A percentile compares a stretch with the other conserved stretches of the same genome.
phyloP scores from a whole-genome alignment of 2,888 invertebrate genomes.

The Apomyelois bistriatella region DNA sequence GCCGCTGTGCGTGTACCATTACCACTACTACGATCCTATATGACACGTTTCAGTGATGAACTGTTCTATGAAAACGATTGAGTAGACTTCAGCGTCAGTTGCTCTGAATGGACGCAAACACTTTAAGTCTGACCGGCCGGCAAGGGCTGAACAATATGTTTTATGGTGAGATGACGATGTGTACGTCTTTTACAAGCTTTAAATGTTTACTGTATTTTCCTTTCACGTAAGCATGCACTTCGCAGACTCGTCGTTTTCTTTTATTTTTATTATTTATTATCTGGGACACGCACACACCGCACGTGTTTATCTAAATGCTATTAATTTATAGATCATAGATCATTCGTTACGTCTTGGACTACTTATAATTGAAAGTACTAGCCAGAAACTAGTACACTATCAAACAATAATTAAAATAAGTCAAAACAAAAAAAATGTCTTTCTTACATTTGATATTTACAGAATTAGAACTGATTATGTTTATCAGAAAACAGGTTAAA shows the following conservation, averaged over 20 bases:
- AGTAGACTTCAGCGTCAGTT: constrained; percentile 37
- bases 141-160: constrained; percentile 72
- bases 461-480: too few species aligned
- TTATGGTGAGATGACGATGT: constrained; percentile 73
- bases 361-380: neutral
- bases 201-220: constrained; percentile 44
- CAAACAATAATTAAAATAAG: too few species aligned
- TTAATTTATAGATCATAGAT: constrained; percentile 13
- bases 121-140: constrained; percentile 50
- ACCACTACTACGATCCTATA: constrained; percentile 36
- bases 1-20: constrained; percentile 20
- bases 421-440: too few species aligned
- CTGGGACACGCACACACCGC: constrained; percentile 63
- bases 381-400: neutral
- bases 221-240: constrained; percentile 67
- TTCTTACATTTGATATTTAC: too few species aligned
- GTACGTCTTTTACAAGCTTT: constrained; percentile 55
- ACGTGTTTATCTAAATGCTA: constrained; percentile 34
- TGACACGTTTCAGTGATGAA: constrained; percentile 66
- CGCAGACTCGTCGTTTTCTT: constrained; percentile 45
- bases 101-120: constrained; percentile 65
- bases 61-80: constrained; percentile 52
- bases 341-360: neutral
- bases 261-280: constrained; percentile 38
- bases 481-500: too few species aligned